Evolutionary conservation across 2,888 invertebrate genomes (phyloP).

Genomic region (Ornithoptera alexandrae): DNA sequence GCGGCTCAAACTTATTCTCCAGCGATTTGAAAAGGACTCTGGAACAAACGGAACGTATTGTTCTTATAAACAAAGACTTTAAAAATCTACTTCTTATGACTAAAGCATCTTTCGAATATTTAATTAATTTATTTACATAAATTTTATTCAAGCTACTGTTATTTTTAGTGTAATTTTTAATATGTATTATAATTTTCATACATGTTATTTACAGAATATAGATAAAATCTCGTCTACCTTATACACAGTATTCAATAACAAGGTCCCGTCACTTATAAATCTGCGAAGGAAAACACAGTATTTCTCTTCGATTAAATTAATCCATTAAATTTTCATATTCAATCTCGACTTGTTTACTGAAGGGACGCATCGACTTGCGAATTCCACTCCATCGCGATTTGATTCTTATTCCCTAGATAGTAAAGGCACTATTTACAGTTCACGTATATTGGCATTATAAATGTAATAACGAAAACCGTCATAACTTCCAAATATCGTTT

Average conservation of each 20-base stretch:
- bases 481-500: conserved; percentile 33
- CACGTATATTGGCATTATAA: conserved; percentile 29
- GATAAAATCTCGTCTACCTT: background rate
- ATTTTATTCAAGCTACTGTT: background rate
- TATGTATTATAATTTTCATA: background rate
- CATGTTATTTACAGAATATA: background rate
- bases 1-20: conserved; percentile 29
- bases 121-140: background rate
- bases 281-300: conserved; percentile 52
- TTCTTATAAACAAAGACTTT: conserved; percentile 1
- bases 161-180: background rate
- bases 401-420: conserved; percentile 29
- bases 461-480: conserved; percentile 35
- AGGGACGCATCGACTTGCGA: conserved; percentile 65
- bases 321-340: conserved; percentile 90
- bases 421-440: conserved; percentile 26
- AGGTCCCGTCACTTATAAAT: conserved; percentile 51
- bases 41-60: conserved; percentile 1
- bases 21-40: conserved; percentile 11
- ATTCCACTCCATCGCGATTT: conserved; percentile 35
- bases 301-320: conserved; percentile 83
- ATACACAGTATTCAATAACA: conserved; percentile 25
- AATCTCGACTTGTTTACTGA: conserved; percentile 86
- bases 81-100: conserved; percentile 1
- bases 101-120: background rate